Conservation (phyloP, 2,113 vertebrate genomes). For the Pseudorectes ferrugineus region DNA sequence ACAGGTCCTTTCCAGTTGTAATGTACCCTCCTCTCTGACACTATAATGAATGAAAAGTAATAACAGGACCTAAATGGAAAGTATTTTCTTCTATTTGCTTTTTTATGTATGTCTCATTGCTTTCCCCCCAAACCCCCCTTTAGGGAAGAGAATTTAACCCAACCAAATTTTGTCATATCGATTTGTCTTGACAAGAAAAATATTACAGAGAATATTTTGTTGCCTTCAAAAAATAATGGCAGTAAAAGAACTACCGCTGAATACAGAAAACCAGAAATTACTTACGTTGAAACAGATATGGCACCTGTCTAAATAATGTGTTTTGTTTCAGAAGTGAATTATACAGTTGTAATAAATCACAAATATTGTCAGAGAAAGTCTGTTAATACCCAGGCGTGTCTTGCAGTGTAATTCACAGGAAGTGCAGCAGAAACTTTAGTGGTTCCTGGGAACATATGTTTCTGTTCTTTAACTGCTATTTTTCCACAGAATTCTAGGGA, state of each 20-base stretch:
- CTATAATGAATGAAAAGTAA: neutral
- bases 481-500: neutral
- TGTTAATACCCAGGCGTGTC: neutral
- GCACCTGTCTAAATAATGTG: slow-evolving; percentile 37
- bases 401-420: neutral
- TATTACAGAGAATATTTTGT: neutral
- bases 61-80: neutral
- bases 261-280: neutral
- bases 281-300: neutral
- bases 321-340: neutral
- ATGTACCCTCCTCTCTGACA: neutral
- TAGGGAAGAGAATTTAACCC: neutral
- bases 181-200: neutral
- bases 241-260: neutral
- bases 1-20: neutral
- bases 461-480: neutral
- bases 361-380: neutral
- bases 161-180: neutral
- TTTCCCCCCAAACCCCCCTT: neutral
- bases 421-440: neutral
- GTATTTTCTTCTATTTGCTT: neutral
- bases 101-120: neutral
- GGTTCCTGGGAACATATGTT: neutral
- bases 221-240: neutral
- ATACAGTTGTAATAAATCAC: neutral